Percentiles rank a stretch among this genome's conserved stretches.
phyloP scores from a whole-genome alignment of 1,140 invertebrate species.

The Ectropis grisescens region DNA sequence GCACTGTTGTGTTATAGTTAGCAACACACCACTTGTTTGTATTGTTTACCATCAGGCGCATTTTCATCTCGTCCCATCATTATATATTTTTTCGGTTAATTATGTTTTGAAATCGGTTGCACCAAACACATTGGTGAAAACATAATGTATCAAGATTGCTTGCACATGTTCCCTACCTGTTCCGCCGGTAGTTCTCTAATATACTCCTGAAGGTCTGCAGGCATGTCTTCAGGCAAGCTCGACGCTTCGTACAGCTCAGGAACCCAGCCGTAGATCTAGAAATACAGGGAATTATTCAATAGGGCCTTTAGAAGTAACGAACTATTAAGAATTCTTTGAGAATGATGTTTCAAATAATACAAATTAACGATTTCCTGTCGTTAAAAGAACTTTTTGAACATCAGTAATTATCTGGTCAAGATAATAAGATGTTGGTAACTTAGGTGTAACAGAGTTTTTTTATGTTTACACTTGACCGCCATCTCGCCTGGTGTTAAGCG shows the following conservation, averaged over 20 bases:
- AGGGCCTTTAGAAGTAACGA: background rate
- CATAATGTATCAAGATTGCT: too few relatives aligned
- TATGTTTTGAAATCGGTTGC: too few relatives aligned
- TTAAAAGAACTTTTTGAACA: background rate
- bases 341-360: background rate
- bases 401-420: background rate
- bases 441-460: background rate
- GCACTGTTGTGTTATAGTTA: too few relatives aligned
- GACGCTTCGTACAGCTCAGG: conserved; percentile 75
- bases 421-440: background rate
- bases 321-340: background rate
- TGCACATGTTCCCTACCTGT: too few relatives aligned
- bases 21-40: too few relatives aligned
- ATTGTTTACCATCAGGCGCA: too few relatives aligned
- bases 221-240: conserved; percentile 76
- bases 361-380: background rate
- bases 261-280: conserved; percentile 77
- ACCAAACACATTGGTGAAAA: too few relatives aligned
- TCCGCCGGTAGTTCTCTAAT: conserved; percentile 52
- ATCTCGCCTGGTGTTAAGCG: too few relatives aligned
- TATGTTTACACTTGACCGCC: too few relatives aligned
- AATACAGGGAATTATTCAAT: background rate
- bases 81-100: too few relatives aligned
- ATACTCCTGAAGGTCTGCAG: conserved; percentile 69
- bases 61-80: too few relatives aligned